Evolutionary conservation across 2,797 vertebrate genomes (phyloP), one percentile per base, ranked within the genome.

Genomic region (Lindbergichthys nudifrons): DNA sequence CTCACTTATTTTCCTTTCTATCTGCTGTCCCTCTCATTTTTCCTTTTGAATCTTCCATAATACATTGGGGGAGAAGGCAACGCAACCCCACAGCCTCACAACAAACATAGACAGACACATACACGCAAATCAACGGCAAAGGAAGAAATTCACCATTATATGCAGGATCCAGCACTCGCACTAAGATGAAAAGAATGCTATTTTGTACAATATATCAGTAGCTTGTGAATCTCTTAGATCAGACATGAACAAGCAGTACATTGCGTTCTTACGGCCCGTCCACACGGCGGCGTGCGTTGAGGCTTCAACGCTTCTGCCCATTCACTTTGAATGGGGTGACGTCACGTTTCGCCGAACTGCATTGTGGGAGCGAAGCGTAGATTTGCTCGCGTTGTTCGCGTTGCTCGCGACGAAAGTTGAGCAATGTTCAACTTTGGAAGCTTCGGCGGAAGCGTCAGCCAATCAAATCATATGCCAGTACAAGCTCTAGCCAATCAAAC

Each of bases 1-100:
- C 65, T 39, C 63, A 41, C 66, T 36, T 65, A 53, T 48, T 52
- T 77, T 65, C 74, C 62, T 81, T 63, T 77, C 58, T 73, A 21
- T 80, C 70, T 36, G 42, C 76, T 67, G 70, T 83, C 78, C 65
- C 52, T 81, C 78, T 86, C 64, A 70, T 74, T 73, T 75, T 51
- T 15, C 45, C 67, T 39, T 56, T 64, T 36, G 16, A 65, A 72
- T 82, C 67, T 54, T 71, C 58, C 68, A 68, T 76, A 80, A 88
- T 79, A 80, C 69, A 81, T 16, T 57, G 42, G 14, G 41, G 19
- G 30, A 70, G 65, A 56, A 54, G 64, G 42, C 1, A 1, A 32
- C 19, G 36, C 41, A 18, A 8, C 4, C 15, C 23, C 26, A 13
- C n/a, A 18, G 16, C 21, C 59, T 7, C n/a, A 2, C 32, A 23